Evolutionary conservation across 1,140 invertebrate genomes (phyloP).

Genomic region (Antheraea mylitta): DNA sequence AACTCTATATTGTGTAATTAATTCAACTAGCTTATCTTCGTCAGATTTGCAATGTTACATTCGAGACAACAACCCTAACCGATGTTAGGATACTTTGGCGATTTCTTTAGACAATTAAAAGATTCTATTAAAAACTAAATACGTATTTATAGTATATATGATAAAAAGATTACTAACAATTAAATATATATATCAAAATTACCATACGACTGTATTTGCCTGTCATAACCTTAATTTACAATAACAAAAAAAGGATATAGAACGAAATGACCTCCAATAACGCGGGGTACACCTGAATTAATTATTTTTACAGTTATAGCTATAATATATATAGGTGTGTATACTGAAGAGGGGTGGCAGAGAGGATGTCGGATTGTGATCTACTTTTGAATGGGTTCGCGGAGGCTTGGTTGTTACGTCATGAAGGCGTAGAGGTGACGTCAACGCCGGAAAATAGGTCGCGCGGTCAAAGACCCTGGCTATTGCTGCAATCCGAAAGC

Average conservation of each 20-base stretch:
- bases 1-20: too few species aligned
- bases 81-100: too few species aligned
- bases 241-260: constrained; percentile 34
- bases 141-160: too few species aligned
- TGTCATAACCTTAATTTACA: constrained; percentile 33
- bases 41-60: too few species aligned
- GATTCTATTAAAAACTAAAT: too few species aligned
- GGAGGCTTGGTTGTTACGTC: constrained; percentile 65
- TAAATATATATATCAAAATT: too few species aligned
- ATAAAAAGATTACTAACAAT: too few species aligned
- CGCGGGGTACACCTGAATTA: constrained; percentile 14
- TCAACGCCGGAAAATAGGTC: constrained; percentile 64
- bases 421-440: constrained; percentile 69
- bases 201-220: too few species aligned
- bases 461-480: constrained; percentile 56
- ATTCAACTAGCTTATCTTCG: too few species aligned
- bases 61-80: too few species aligned
- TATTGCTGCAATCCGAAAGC: constrained; percentile 50
- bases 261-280: constrained; percentile 55
- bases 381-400: constrained; percentile 71
- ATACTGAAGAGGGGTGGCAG: constrained; percentile 32
- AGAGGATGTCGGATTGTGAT: constrained; percentile 49
- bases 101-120: too few species aligned
- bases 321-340: constrained; percentile 26
- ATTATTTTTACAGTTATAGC: constrained; percentile 21